Percentiles rank a stretch among this genome's conserved stretches.
These are phyloP conservation scores for Himantopus leucocephalus DNA, from an alignment of 2,113 vertebrate genomes.

Conservation along the genomic window DNA sequence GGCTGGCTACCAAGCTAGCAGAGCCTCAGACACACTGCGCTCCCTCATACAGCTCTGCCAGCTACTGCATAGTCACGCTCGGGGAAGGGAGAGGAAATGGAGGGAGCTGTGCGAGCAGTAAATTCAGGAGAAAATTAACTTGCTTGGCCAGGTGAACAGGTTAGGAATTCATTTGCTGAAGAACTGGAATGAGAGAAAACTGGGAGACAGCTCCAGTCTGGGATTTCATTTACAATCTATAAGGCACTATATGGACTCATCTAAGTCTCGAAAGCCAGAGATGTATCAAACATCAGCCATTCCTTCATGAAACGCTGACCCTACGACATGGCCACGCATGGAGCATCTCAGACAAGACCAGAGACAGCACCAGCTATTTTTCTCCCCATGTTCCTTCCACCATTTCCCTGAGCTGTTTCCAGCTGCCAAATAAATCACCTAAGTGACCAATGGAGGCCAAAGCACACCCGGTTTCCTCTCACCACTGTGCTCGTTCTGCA, in stretches of 20 bases:
- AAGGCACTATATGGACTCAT: not conserved
- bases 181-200: not conserved
- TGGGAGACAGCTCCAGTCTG: not conserved
- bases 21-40: not conserved
- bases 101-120: not conserved
- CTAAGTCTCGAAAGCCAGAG: not conserved
- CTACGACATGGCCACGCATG: fast-evolving
- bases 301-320: not conserved
- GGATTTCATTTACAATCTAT: not conserved
- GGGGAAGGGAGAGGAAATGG: not conserved
- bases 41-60: conserved; percentile 18
- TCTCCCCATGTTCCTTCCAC: no score
- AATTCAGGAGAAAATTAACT: not conserved
- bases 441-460: not conserved
- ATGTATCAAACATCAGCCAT: not conserved
- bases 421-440: not conserved
- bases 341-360: not conserved
- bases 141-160: not conserved
- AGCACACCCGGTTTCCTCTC: not conserved
- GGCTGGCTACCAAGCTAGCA: conserved; percentile 37
- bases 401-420: not conserved
- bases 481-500: fast-evolving
- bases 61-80: not conserved
- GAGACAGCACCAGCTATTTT: not conserved
- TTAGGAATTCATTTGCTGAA: not conserved